Evolutionary conservation across 2,888 invertebrate genomes (phyloP), one percentile per base, ranked within the genome.

Genomic region (Teinopalpus imperialis): DNA sequence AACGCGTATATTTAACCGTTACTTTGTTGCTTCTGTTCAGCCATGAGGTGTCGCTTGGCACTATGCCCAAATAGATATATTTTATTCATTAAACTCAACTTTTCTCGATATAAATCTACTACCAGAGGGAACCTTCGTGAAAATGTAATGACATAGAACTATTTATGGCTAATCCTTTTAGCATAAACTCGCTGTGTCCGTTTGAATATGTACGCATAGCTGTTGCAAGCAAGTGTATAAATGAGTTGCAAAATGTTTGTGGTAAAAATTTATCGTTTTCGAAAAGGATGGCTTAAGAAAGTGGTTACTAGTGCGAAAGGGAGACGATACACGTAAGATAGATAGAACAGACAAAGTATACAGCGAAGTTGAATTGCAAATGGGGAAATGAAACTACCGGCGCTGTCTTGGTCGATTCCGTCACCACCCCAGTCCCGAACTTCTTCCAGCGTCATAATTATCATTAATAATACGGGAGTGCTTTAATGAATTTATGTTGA

Each of bases 101-200:
- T 86, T 85, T 82, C 80, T 66, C 72, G 57, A 70, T 72, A 86
- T 87, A 86, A 87, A 85, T 82, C 81, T 74, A 73, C 75, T 71
- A 77, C 69, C 73, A 71, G 67, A 76, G 65, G 69, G 73, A 66
- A 65, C 74, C 71, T 80, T 83, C 85, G 86, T 88, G 87, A 87
- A 87, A 87, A 76, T 85, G 78, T 86, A 86, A 86, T 81, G 78
- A 81, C 77, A 59, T 66, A 77, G 75, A 81, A 85, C 81, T 86
- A 85, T 87, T 88, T 87, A 87, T 82, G 74, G 83, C 78, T 86
- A 87, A 87, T 86, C 85, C 86, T 81, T 82, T 80, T 63, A 72
- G 71, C 83, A 85, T 80, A 85, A 81, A 86, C 78, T 68, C 64
- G 65, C 67, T 57, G 58, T 71, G 74, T 77, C 69, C 68, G 68